A percentile compares a stretch with the other conserved stretches of the same genome.
These are phyloP conservation scores for Lates japonicus DNA, from an alignment of 2,797 vertebrate genomes.

Conservation along the genomic window DNA sequence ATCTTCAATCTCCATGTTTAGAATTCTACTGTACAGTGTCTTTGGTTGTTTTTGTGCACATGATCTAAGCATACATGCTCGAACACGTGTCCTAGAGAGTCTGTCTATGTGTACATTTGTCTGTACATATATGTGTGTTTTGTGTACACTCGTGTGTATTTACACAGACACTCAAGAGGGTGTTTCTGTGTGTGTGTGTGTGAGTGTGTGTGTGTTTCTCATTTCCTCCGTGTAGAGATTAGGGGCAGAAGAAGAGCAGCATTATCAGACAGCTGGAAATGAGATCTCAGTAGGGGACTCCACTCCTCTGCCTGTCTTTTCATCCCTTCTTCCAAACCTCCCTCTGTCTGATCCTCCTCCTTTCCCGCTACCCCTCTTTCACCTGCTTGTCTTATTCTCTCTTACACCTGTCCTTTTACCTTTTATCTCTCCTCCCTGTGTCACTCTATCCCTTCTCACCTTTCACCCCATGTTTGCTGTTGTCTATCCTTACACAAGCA, in stretches of 20 bases:
- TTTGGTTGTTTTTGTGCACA: constrained; percentile 4
- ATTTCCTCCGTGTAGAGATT: constrained; percentile 81
- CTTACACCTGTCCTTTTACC: constrained; percentile 12
- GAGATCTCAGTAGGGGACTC: constrained; percentile 76
- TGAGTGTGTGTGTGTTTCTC: constrained; percentile 70
- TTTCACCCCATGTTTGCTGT: constrained; percentile 5
- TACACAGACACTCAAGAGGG: constrained; percentile 45
- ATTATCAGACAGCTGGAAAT: constrained; percentile 82
- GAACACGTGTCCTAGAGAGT: neutral
- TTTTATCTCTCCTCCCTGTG: constrained; percentile 8
- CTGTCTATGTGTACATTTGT: neutral
- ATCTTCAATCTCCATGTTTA: constrained; percentile 9
- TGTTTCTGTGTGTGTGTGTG: constrained; percentile 24
- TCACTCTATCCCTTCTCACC: constrained; percentile 2
- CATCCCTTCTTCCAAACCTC: constrained; percentile 63
- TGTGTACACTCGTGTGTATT: constrained; percentile 32
- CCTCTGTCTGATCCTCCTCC: constrained; percentile 25
- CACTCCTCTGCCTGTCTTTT: constrained; percentile 57
- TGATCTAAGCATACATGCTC: neutral
- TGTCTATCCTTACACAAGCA: neutral
- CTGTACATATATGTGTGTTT: constrained; percentile 10
- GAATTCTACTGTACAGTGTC: neutral
- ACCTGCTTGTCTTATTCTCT: constrained; percentile 22
- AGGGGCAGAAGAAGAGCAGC: constrained; percentile 74
- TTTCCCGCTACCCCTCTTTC: constrained; percentile 32